Evolutionary conservation across 1,140 invertebrate species (phyloP), one percentile per base, ranked within the genome.

Genomic region (Drosophila simulans): DNA sequence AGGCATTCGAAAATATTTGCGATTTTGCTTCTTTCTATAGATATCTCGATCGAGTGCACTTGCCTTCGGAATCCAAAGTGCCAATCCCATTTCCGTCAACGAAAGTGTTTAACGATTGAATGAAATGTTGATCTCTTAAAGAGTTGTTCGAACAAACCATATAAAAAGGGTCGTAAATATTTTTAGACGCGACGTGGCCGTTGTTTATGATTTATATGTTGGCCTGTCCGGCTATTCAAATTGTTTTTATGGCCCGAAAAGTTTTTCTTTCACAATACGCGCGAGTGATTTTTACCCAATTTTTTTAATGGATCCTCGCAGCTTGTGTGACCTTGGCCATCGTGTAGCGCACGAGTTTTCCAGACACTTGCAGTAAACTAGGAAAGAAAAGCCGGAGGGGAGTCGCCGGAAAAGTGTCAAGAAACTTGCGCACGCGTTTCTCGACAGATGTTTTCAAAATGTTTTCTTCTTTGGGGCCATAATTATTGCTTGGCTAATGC

Each of bases 121-220:
- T 51, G 39, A 45, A 34, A 13, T 63, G 45, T 64, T 60, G 51
- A 59, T 52, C 49, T 72, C 17, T 72, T 72, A 72, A 72, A 72
- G 55, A 52, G 63, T 71, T 76, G 78, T 64, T 63, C 45, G 46
- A 59, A 77, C 77, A 84, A 22, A 13, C 64, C 57, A 68, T 77
- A 60, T 85, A 84, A 83, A 66, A 77, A 34, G 17, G 45, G 34
- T 72, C 80, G 80, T 85, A 80, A 85, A 84, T 72, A 60, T 65
- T 27, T 60, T 57, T 3, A 17, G 13, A 34, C 63, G 64, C 25
- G 80, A 70, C 74, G 75, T 31, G 76, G n/a, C 34, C 54, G 60
- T 83, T 83, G 51, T 68, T 76, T 73, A 77, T 84, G 81, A 84
- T 84, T 84, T 84, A 85, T 84, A 46, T 62, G 35, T 42, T 60